Evolutionary conservation across 2,797 vertebrate genomes (phyloP), one percentile per base, ranked within the genome.

Genomic region (Sebastes steindachneri): DNA sequence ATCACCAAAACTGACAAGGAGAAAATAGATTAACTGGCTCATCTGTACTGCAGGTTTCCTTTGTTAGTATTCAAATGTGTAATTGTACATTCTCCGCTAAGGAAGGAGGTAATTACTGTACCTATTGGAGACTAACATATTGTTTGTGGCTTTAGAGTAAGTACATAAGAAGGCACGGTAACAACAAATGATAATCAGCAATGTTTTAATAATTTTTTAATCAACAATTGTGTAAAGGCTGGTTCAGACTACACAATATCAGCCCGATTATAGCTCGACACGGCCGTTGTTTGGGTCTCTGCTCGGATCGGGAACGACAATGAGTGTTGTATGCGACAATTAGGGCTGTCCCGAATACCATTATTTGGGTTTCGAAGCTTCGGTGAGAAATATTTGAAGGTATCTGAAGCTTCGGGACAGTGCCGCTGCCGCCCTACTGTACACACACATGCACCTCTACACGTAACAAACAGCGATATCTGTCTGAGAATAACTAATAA

Each of bases 81-180:
- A 84, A 90, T 87, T 88, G 69, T 82, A 78, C 86, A 85, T 90
- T 91, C 73, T 79, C 85, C 55, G 80, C 75, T 68, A 76, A 87
- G 82, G 76, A 79, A 75, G 75, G 53, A 82, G 82, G 82, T 93
- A 93, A 95, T 95, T 94, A 95, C 87, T 75, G 74, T 35, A 86
- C 82, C 81, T 79, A 80, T 28, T 75, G 79, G 66, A 84, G 59
- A 41, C 72, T 71, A 68, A 86, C 84, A 80, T 45, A 87, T 80
- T 89, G 79, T 90, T 89, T 89, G 73, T 87, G 84, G 86, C 89
- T 89, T 77, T 71, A 82, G 88, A 73, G 79, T 70, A 78, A 78
- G 77, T 75, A 75, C 71, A 78, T 76, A 82, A 82, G 62, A 83
- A 35, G 75, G 74, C 86, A 88, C 88, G 53, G 85, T 23, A 67